Evolutionary conservation across 2,113 vertebrate genomes (phyloP).

Genomic region (Orthonyx spaldingii): DNA sequence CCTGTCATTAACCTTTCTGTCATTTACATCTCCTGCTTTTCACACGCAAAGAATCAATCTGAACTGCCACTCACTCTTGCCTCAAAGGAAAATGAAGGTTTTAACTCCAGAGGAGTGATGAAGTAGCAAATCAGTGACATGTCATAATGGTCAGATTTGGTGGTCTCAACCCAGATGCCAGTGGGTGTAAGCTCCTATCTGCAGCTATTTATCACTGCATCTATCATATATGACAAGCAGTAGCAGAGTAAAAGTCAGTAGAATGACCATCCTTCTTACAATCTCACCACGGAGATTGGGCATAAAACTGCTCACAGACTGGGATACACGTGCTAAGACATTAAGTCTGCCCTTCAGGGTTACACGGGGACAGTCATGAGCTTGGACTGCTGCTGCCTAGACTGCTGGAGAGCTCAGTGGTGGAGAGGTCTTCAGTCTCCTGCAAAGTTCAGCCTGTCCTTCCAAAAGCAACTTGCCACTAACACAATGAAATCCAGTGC

Average conservation of each 20-base stretch:
- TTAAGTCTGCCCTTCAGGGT: not conserved
- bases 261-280: not conserved
- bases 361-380: not conserved
- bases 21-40: not conserved
- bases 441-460: not conserved
- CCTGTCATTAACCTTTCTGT: conserved; percentile 32
- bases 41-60: not conserved
- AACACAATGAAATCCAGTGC: not conserved
- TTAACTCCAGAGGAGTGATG: not conserved
- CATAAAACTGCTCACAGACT: not conserved
- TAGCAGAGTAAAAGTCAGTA: not conserved
- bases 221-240: not conserved
- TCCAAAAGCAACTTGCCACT: not conserved
- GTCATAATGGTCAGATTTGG: not conserved
- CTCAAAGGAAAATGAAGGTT: not conserved
- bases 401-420: not conserved
- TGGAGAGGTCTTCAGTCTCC: not conserved
- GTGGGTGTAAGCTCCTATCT: not conserved
- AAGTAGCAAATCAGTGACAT: not conserved
- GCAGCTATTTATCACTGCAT: not conserved
- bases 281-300: not conserved
- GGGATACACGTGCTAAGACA: not conserved
- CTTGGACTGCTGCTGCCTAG: not conserved
- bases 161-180: not conserved
- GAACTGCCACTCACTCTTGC: not conserved